phyloP scores from a whole-genome alignment of 2,113 vertebrate species.

The Ciconia stormi region DNA sequence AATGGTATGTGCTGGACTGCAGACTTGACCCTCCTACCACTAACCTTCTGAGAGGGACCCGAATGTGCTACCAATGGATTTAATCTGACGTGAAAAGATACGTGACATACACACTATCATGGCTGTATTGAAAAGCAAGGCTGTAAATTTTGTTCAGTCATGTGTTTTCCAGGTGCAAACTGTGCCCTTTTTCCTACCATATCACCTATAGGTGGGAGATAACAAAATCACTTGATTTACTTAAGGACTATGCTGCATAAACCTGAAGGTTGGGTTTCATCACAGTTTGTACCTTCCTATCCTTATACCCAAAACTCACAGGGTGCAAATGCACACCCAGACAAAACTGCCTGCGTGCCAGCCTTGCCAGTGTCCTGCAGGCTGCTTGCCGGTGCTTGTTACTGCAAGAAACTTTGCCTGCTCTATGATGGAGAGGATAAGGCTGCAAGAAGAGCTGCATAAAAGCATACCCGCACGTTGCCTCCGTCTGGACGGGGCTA shows the following conservation, averaged over 20 bases:
- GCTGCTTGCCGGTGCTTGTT: background rate
- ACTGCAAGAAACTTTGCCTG: background rate
- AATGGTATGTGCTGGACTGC: background rate
- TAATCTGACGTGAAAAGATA: background rate
- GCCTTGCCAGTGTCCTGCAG: background rate
- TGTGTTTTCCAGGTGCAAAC: background rate
- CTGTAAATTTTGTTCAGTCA: background rate
- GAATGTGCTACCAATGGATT: background rate
- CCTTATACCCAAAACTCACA: background rate
- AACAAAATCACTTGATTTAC: background rate
- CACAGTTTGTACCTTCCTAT: background rate
- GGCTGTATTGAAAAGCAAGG: background rate
- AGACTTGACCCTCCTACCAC: background rate
- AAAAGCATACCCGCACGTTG: background rate
- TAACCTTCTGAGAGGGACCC: fast-evolving
- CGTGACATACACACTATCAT: no score
- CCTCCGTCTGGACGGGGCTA: fast-evolving
- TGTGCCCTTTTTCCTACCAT: fast-evolving
- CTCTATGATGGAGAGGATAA: background rate
- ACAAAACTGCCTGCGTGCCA: background rate
- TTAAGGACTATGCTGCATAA: background rate
- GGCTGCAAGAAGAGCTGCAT: fast-evolving
- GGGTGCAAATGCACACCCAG: background rate
- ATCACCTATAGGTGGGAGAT: background rate
- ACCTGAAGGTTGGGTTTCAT: background rate